Evolutionary conservation across 2,797 vertebrate genomes (phyloP).

Genomic region (Muraenolepis orangiensis): DNA sequence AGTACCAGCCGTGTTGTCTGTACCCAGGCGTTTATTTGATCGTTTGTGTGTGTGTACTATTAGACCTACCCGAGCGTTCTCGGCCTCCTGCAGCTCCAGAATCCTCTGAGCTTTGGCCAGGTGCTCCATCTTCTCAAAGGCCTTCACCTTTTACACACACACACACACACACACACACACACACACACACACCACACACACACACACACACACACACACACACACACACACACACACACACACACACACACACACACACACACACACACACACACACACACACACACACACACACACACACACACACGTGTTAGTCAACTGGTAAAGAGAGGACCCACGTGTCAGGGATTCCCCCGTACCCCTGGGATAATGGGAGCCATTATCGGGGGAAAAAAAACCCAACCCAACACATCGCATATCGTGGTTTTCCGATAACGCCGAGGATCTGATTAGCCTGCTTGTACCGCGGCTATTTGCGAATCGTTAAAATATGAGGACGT

Average conservation of each 20-base stretch:
- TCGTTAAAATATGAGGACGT: background rate
- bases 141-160: constrained; percentile 78
- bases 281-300: background rate
- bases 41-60: too few species aligned
- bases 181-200: background rate
- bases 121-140: constrained; percentile 97
- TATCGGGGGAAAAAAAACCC: too few species aligned
- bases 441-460: too few species aligned
- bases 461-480: background rate
- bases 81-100: constrained; percentile 94
- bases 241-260: background rate
- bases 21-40: background rate
- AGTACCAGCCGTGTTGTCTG: background rate
- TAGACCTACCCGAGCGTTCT: constrained; percentile 85
- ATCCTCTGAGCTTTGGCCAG: constrained; percentile 88
- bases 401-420: too few species aligned
- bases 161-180: too few species aligned
- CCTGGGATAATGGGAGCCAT: too few species aligned
- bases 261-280: background rate
- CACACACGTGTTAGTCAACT: background rate
- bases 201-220: background rate
- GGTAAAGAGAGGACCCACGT: background rate
- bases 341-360: too few species aligned
- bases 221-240: background rate
- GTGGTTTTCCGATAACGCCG: too few species aligned